Conservation (phyloP, 2,113 vertebrate genomes). For the Nothocercus nigrocapillus region DNA sequence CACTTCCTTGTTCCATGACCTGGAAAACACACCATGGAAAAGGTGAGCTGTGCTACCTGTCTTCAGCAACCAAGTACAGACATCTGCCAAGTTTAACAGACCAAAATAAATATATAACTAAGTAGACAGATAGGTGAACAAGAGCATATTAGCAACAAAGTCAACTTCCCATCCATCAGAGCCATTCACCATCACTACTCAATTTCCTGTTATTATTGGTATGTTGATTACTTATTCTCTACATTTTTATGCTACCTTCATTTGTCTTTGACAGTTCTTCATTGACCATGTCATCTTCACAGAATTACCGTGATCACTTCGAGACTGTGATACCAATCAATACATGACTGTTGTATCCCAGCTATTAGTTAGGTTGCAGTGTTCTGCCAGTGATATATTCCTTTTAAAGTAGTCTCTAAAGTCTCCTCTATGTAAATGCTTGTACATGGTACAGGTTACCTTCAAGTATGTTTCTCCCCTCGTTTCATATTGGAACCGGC, state of each 20-base stretch:
- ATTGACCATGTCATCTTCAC: background rate
- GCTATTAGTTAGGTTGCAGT: background rate
- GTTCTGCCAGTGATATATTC: background rate
- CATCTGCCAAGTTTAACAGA: background rate
- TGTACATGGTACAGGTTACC: constrained; percentile 72
- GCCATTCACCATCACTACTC: background rate
- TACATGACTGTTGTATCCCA: background rate
- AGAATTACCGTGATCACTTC: background rate
- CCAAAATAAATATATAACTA: background rate
- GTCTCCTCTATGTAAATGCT: background rate
- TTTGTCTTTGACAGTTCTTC: background rate
- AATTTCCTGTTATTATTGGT: background rate
- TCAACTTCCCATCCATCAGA: background rate
- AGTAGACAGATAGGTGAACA: background rate
- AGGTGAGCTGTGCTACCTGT: background rate
- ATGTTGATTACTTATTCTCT: background rate
- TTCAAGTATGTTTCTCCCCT: constrained; percentile 96
- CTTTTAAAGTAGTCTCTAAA: background rate
- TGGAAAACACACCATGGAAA: background rate
- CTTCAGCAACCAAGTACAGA: background rate
- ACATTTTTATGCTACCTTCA: background rate
- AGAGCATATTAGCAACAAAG: background rate
- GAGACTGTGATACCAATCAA: background rate
- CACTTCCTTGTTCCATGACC: background rate
- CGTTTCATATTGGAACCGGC: constrained; percentile 88